Evolutionary conservation across 2,797 vertebrate genomes (phyloP).

Genomic region (Uromys caudimaculatus): DNA sequence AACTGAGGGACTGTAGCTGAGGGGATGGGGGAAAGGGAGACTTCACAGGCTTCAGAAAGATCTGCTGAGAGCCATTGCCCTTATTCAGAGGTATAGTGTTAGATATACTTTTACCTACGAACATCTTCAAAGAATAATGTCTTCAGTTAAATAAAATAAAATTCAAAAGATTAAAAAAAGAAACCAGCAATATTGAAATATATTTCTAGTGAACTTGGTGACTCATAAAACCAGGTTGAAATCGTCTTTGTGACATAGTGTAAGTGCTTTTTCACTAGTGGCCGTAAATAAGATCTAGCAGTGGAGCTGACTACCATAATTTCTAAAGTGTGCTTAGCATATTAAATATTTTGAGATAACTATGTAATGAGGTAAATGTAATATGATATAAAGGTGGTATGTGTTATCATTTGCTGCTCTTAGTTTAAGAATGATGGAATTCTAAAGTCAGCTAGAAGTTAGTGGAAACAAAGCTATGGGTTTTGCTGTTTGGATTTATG

Average conservation of each 20-base stretch:
- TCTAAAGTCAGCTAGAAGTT: not conserved
- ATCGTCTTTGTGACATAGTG: not conserved
- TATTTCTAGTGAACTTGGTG: not conserved
- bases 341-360: not conserved
- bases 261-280: not conserved
- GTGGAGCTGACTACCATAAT: not conserved
- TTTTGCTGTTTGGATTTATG: not conserved
- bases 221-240: not conserved
- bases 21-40: not conserved
- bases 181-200: not conserved
- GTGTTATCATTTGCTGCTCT: not conserved
- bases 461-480: not conserved
- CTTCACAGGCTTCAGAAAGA: not conserved
- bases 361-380: not conserved
- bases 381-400: not conserved
- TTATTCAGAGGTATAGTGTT: not conserved
- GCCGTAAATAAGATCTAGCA: not conserved
- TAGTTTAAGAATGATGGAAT: not conserved
- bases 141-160: not conserved
- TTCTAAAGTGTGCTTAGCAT: not conserved
- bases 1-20: not conserved
- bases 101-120: not conserved
- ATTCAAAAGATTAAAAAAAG: not conserved
- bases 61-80: not conserved
- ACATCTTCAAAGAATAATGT: not conserved